Conservation (phyloP, 2,113 vertebrate species). For the Cyprichromis sp. region DNA sequence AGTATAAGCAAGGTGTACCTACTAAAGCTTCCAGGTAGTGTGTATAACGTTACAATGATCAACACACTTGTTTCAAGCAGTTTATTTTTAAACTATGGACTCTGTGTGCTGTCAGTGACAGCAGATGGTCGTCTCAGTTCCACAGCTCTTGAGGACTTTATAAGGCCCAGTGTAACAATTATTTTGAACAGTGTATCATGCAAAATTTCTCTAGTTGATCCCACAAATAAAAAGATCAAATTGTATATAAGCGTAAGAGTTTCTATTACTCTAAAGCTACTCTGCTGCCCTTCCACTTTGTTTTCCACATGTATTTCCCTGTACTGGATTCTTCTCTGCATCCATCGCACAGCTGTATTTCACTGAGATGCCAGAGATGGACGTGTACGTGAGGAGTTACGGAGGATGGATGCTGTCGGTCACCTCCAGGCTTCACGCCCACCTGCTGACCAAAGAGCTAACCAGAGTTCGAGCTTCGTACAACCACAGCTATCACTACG, state of each 20-base stretch:
- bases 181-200: background rate
- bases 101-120: background rate
- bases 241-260: rapidly evolving
- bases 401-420: slow-evolving; percentile 77
- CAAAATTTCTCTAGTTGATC: background rate
- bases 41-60: background rate
- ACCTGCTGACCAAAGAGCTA: slow-evolving; percentile 68
- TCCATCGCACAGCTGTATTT: slow-evolving; percentile 65
- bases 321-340: background rate
- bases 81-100: background rate
- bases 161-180: background rate
- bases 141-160: background rate
- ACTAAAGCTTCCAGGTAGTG: background rate
- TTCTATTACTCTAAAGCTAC: background rate
- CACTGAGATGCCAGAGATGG: slow-evolving; percentile 71
- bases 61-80: background rate
- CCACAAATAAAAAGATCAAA: background rate
- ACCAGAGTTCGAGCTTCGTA: slow-evolving; percentile 48
- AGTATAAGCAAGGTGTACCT: background rate
- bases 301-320: background rate
- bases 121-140: background rate
- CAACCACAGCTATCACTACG: slow-evolving; percentile 69
- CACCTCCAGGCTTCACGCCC: slow-evolving; percentile 68
- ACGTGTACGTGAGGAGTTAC: slow-evolving; percentile 72
- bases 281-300: background rate